phyloP scores from a whole-genome alignment of 2,797 vertebrate genomes.

The Pangasius larnaudii region DNA sequence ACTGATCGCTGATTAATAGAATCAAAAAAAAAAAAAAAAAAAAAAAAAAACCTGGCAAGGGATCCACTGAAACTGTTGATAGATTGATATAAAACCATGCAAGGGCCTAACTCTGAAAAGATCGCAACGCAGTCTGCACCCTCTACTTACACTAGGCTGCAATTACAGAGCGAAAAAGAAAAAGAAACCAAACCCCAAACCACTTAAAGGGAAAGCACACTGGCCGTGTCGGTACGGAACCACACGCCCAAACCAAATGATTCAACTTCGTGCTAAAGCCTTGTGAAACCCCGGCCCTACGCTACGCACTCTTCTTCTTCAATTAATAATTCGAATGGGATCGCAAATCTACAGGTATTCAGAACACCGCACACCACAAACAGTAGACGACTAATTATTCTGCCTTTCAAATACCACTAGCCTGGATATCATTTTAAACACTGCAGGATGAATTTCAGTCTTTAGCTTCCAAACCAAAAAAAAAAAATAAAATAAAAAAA shows the following conservation, averaged over 20 bases:
- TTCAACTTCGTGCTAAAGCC: constrained; percentile 43
- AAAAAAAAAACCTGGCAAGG: constrained; percentile 60
- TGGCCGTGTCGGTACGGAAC: constrained; percentile 39
- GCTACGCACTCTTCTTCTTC: constrained; percentile 55
- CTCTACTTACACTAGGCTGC: constrained; percentile 55
- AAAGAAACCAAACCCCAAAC: constrained; percentile 35
- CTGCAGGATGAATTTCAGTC: constrained; percentile 17
- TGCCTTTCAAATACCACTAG: constrained; percentile 59
- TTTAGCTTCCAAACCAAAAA: background rate
- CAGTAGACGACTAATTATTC: constrained; percentile 71
- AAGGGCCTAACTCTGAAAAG: constrained; percentile 60
- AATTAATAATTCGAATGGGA: constrained; percentile 65
- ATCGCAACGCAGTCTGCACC: constrained; percentile 48
- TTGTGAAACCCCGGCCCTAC: constrained; percentile 63
- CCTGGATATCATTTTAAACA: constrained; percentile 48
- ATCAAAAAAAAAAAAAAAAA: constrained; percentile 10
- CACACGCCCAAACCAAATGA: constrained; percentile 48
- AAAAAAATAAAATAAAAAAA: too few relatives aligned
- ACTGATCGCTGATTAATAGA: background rate
- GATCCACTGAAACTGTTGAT: constrained; percentile 63
- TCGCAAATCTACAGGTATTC: constrained; percentile 73
- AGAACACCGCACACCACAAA: constrained; percentile 77
- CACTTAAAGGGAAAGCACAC: constrained; percentile 7
- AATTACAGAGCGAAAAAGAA: constrained; percentile 37
- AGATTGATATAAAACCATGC: constrained; percentile 75